These are phyloP conservation scores for Brenthis daphne DNA, from an alignment of 2,888 invertebrate species.

Conservation along the genomic window DNA sequence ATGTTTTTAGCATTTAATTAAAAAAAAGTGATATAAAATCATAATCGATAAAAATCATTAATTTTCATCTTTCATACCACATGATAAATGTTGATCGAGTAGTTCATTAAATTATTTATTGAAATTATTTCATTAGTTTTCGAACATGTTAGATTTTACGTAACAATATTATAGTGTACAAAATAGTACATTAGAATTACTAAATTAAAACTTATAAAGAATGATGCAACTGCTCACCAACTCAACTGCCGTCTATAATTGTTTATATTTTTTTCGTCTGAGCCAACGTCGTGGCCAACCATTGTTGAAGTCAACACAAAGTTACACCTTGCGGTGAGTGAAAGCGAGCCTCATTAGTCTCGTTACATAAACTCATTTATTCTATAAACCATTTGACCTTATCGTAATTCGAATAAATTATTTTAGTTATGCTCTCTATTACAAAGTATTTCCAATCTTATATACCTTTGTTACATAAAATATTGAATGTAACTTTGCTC, in stretches of 20 bases:
- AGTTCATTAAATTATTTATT: no score
- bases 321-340: constrained; percentile 51
- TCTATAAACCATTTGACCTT: constrained; percentile 27
- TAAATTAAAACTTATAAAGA: constrained; percentile 1
- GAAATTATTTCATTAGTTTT: no score
- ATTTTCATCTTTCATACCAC: no score
- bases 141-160: no score
- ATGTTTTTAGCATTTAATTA: no score
- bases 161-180: no score
- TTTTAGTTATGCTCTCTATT: constrained; percentile 31
- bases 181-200: background rate
- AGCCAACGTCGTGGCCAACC: constrained; percentile 8
- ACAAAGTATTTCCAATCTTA: constrained; percentile 22
- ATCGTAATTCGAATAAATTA: constrained; percentile 29
- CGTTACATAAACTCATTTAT: constrained; percentile 56
- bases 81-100: no score
- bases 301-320: constrained; percentile 41
- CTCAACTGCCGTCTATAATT: constrained; percentile 4
- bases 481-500: background rate
- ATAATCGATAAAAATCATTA: no score
- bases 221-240: constrained; percentile 21
- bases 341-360: constrained; percentile 49
- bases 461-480: constrained; percentile 9
- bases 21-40: no score
- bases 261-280: constrained; percentile 13